Conservation (phyloP, 2,888 invertebrate genomes). For the Orthosia incerta region DNA sequence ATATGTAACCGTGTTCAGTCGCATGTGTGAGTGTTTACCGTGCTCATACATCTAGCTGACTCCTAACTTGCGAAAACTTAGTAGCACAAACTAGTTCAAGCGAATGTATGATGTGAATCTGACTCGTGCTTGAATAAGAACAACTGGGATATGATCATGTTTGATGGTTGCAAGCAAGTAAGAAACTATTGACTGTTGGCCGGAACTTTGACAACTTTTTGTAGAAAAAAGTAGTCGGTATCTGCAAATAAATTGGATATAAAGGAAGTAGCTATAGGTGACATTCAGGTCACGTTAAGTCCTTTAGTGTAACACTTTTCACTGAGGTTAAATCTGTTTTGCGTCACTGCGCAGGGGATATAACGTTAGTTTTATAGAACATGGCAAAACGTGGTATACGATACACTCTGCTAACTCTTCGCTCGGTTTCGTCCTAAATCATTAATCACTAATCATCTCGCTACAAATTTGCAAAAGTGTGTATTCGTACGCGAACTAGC, state of each 20-base stretch:
- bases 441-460: too few species aligned
- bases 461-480: too few species aligned
- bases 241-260: slow-evolving; percentile 5
- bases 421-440: too few species aligned
- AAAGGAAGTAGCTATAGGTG: too few species aligned
- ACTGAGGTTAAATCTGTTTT: too few species aligned
- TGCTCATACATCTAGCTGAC: slow-evolving; percentile 39
- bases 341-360: too few species aligned
- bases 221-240: slow-evolving; percentile 3
- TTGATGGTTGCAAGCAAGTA: slow-evolving; percentile 26
- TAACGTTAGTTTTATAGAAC: too few species aligned
- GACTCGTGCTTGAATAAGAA: slow-evolving; percentile 45
- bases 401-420: too few species aligned
- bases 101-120: slow-evolving; percentile 43
- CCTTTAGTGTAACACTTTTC: too few species aligned
- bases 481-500: too few species aligned
- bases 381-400: too few species aligned
- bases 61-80: slow-evolving; percentile 54
- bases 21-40: background rate
- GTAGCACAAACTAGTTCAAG: slow-evolving; percentile 45
- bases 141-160: slow-evolving; percentile 48
- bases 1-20: background rate
- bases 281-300: too few species aligned
- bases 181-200: slow-evolving; percentile 12
- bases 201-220: slow-evolving; percentile 4